Percentiles rank a stretch among this genome's conserved stretches.
These are phyloP conservation scores for Drosophila bifasciata DNA, from an alignment of 1,140 invertebrate genomes.

Conservation along the genomic window DNA sequence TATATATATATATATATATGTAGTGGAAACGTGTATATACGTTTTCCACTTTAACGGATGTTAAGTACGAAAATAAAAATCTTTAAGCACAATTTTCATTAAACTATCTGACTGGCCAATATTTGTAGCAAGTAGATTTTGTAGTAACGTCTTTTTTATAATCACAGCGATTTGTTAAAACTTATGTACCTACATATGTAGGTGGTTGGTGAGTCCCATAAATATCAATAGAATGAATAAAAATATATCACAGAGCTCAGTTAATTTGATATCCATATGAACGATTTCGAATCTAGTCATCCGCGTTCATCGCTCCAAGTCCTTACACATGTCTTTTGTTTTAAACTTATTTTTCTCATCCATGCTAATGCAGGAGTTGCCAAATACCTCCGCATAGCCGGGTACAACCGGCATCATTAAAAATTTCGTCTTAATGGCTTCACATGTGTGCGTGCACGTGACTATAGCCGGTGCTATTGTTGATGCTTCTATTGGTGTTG, in stretches of 20 bases:
- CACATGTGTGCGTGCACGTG: slow-evolving; percentile 52
- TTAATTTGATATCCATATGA: slow-evolving; percentile 37
- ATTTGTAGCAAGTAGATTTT: slow-evolving; percentile 47
- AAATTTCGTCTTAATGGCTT: slow-evolving; percentile 61
- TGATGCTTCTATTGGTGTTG: slow-evolving; percentile 12
- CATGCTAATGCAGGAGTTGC: slow-evolving; percentile 55
- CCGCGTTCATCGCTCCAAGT: slow-evolving; percentile 54
- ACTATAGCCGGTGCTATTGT: neutral
- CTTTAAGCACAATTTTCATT: slow-evolving; percentile 39
- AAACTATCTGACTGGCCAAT: slow-evolving; percentile 6
- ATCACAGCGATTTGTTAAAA: slow-evolving; percentile 73
- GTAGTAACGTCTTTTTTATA: slow-evolving; percentile 49
- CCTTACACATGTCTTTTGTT: slow-evolving; percentile 47
- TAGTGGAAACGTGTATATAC: no score
- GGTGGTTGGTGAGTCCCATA: slow-evolving; percentile 1
- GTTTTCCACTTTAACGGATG: neutral
- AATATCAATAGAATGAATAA: slow-evolving; percentile 39
- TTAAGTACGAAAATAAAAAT: slow-evolving; percentile 14
- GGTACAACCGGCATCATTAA: slow-evolving; percentile 64
- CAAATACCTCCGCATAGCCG: slow-evolving; percentile 72
- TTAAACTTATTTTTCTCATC: slow-evolving; percentile 70
- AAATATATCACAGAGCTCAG: slow-evolving; percentile 73
- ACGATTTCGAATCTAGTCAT: neutral
- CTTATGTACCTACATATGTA: slow-evolving; percentile 11
- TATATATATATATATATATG: slow-evolving; percentile 1